phyloP scores from a whole-genome alignment of 2,888 invertebrate genomes.

The Petrolisthes cinctipes region DNA sequence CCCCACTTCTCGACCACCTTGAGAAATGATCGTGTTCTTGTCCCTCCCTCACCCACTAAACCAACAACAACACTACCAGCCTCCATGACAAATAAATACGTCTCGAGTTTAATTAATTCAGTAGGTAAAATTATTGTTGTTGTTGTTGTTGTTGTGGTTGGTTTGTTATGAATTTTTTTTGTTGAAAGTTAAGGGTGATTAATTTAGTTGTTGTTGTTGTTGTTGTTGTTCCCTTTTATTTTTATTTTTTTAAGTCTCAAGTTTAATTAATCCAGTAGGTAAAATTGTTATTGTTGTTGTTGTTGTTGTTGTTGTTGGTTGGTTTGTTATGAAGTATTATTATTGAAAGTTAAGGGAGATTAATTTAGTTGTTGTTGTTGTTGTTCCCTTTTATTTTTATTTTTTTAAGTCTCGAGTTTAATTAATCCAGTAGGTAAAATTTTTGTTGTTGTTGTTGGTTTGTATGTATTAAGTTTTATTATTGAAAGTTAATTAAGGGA shows the following conservation, averaged over 20 bases:
- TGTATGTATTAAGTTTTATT: too few species aligned
- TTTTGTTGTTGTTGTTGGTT: too few species aligned
- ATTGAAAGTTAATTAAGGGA: background rate
- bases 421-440: too few species aligned
- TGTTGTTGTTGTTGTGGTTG: too few species aligned
- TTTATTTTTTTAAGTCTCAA: too few species aligned
- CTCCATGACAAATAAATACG: too few species aligned
- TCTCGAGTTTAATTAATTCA: too few species aligned
- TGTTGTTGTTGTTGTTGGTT: too few species aligned
- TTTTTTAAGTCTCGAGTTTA: too few species aligned
- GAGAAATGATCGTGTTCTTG: background rate
- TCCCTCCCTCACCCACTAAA: background rate
- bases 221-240: background rate
- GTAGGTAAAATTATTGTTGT: background rate
- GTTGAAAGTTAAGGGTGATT: background rate
- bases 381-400: background rate
- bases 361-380: background rate
- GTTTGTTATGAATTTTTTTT: background rate
- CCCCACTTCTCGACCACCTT: slow-evolving; percentile 24
- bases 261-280: too few species aligned
- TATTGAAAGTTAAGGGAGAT: background rate
- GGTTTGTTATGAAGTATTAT: background rate
- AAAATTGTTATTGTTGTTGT: too few species aligned
- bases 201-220: background rate
- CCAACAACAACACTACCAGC: too few species aligned